Conservation (phyloP, 2,113 vertebrate genomes). For the Cyanoderma ruficeps region DNA sequence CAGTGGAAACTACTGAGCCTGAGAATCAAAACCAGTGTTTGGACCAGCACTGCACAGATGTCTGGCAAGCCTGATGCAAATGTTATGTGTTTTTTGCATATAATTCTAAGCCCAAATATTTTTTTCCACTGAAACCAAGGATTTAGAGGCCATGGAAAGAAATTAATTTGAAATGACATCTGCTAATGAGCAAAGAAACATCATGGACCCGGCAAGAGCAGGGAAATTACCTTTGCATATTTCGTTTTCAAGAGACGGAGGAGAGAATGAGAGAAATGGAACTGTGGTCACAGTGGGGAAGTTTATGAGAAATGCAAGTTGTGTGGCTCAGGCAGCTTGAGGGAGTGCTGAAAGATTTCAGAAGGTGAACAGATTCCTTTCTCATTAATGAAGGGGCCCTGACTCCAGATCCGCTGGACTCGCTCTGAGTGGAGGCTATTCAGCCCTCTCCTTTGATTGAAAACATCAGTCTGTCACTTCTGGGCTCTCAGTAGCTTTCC, state of each 20-base stretch:
- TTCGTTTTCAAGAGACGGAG: not conserved
- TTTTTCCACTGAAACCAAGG: not conserved
- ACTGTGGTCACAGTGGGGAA: not conserved
- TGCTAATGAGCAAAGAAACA: not conserved
- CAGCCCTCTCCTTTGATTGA: conserved; percentile 34
- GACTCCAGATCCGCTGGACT: not conserved
- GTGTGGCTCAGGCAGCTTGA: not conserved
- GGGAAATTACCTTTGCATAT: not conserved
- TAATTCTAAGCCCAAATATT: not conserved
- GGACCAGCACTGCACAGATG: not conserved
- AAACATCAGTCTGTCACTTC: not conserved
- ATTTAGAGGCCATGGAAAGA: not conserved
- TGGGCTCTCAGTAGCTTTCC: not conserved
- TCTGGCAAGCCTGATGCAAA: not conserved
- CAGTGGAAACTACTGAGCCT: not conserved
- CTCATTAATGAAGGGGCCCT: conserved; percentile 60
- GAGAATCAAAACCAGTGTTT: not conserved
- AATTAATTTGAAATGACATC: not conserved
- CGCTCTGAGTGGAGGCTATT: not conserved
- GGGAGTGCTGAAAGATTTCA: not conserved
- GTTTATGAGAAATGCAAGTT: not conserved
- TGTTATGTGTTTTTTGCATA: not conserved
- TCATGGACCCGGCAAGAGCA: not conserved
- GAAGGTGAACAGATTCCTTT: conserved; percentile 51
- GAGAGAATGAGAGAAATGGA: not conserved